A percentile compares a stretch with the other conserved stretches of the same genome.
Conservation (phyloP, 1,140 invertebrate genomes). For the Nixonia krombeini region DNA sequence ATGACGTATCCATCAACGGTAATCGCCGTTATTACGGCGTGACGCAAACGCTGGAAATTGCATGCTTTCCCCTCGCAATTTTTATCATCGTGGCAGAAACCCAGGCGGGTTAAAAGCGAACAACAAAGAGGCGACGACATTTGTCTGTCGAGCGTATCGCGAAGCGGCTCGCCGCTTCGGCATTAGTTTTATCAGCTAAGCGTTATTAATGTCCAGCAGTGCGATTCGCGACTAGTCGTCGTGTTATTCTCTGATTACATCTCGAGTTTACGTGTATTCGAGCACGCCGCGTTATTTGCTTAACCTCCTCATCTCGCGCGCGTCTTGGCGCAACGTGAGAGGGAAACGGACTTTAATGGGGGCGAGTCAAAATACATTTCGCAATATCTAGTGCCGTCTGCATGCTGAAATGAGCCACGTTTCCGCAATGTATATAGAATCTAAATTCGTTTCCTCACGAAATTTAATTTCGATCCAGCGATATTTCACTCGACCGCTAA, state of each 20-base stretch:
- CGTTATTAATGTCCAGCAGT: slow-evolving; percentile 44
- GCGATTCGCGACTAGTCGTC: too few relatives aligned
- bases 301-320: slow-evolving; percentile 45
- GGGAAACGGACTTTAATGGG: slow-evolving; percentile 43
- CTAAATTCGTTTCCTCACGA: slow-evolving; percentile 24
- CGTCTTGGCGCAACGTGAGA: slow-evolving; percentile 39
- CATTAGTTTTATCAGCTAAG: slow-evolving; percentile 44
- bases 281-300: slow-evolving; percentile 50
- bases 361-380: slow-evolving; percentile 35
- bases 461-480: slow-evolving; percentile 22
- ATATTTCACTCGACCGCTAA: slow-evolving; percentile 4
- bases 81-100: too few relatives aligned
- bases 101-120: too few relatives aligned
- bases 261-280: slow-evolving; percentile 46
- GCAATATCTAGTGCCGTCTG: slow-evolving; percentile 26
- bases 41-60: slow-evolving; percentile 13
- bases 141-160: too few relatives aligned
- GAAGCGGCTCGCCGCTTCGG: too few relatives aligned
- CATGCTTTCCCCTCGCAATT: too few relatives aligned
- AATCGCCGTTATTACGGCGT: slow-evolving; percentile 10
- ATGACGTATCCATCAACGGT: slow-evolving; percentile 4
- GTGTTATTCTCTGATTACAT: slow-evolving; percentile 55
- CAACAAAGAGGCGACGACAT: too few relatives aligned
- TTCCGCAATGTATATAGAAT: slow-evolving; percentile 14
- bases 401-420: slow-evolving; percentile 21